Conservation (phyloP, 2,888 invertebrate genomes). For the Dioctria rufipes region DNA sequence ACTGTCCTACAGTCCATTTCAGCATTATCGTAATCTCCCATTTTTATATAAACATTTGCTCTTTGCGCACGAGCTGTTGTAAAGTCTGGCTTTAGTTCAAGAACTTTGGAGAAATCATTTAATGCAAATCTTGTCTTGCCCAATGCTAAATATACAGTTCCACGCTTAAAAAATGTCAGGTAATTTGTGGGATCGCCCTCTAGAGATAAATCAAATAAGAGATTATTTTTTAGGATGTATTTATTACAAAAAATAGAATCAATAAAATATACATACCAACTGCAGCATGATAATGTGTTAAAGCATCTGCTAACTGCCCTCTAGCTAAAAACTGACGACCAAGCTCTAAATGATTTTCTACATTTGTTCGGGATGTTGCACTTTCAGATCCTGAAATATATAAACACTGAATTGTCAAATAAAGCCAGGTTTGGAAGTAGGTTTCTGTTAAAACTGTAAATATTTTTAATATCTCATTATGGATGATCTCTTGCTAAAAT, state of each 20-base stretch:
- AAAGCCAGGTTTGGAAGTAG: too few relatives aligned
- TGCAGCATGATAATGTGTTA: constrained; percentile 98
- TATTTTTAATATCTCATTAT: too few relatives aligned
- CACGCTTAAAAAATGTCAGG: constrained; percentile 95
- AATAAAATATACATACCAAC: constrained; percentile 79
- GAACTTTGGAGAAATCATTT: constrained; percentile 91
- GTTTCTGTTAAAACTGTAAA: too few relatives aligned
- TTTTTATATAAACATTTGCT: constrained; percentile 91
- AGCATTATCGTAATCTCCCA: constrained; percentile 88
- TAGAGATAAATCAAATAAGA: constrained; percentile 66
- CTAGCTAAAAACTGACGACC: constrained; percentile 93
- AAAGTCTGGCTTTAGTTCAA: constrained; percentile 96
- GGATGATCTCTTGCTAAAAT: too few relatives aligned
- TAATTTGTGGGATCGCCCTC: constrained; percentile 97
- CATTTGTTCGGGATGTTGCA: constrained; percentile 80
- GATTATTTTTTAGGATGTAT: background rate
- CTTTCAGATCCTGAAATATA: constrained; percentile 77
- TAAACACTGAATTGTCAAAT: background rate
- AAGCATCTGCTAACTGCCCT: constrained; percentile 95
- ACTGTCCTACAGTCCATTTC: constrained; percentile 87
- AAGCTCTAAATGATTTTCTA: constrained; percentile 93
- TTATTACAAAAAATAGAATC: background rate
- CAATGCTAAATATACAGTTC: constrained; percentile 95
- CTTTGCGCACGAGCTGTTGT: constrained; percentile 87
- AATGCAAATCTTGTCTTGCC: constrained; percentile 97